A percentile compares a stretch with the other conserved stretches of the same genome.
Evolutionary conservation across 2,888 invertebrate species (phyloP).

Genomic region (Drosophila cracens): DNA sequence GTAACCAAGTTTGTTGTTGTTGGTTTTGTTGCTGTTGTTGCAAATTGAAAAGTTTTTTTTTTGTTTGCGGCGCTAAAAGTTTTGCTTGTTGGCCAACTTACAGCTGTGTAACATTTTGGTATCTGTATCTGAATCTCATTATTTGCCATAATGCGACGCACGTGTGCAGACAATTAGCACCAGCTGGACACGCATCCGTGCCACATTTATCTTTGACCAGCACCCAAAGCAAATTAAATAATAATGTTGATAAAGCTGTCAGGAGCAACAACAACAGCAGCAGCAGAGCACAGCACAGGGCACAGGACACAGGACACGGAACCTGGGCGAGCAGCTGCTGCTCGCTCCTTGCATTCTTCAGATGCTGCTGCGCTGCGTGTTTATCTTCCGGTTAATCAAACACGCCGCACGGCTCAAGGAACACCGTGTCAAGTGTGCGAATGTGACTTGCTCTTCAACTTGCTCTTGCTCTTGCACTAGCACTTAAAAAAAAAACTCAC

Average conservation of each 20-base stretch:
- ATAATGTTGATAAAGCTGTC: slow-evolving; percentile 77
- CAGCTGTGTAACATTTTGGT: slow-evolving; percentile 7
- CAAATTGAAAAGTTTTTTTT: slow-evolving; percentile 50
- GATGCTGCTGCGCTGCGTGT: slow-evolving; percentile 63
- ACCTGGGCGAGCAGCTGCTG: not conserved
- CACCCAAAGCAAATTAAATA: slow-evolving; percentile 68
- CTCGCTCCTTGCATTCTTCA: slow-evolving; percentile 38
- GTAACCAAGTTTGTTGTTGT: slow-evolving; percentile 21
- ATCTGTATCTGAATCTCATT: slow-evolving; percentile 36
- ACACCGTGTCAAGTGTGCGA: slow-evolving; percentile 54
- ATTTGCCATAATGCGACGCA: slow-evolving; percentile 53
- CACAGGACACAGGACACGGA: not conserved
- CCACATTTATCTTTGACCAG: slow-evolving; percentile 51
- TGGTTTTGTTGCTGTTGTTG: slow-evolving; percentile 3
- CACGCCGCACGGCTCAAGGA: slow-evolving; percentile 70
- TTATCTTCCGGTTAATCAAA: slow-evolving; percentile 82
- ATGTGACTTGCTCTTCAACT: slow-evolving; percentile 23
- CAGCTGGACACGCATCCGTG: slow-evolving; percentile 61
- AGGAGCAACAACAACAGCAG: slow-evolving; percentile 1
- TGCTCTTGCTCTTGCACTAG: not conserved
- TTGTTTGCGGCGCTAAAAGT: slow-evolving; percentile 17
- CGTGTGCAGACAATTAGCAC: slow-evolving; percentile 72
- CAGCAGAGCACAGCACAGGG: not conserved
- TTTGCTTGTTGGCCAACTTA: slow-evolving; percentile 15
- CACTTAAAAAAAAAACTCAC: not conserved